Evolutionary conservation across 2,888 invertebrate species (phyloP), one percentile per base, ranked within the genome.

Genomic region (Acanthopleura granulata): DNA sequence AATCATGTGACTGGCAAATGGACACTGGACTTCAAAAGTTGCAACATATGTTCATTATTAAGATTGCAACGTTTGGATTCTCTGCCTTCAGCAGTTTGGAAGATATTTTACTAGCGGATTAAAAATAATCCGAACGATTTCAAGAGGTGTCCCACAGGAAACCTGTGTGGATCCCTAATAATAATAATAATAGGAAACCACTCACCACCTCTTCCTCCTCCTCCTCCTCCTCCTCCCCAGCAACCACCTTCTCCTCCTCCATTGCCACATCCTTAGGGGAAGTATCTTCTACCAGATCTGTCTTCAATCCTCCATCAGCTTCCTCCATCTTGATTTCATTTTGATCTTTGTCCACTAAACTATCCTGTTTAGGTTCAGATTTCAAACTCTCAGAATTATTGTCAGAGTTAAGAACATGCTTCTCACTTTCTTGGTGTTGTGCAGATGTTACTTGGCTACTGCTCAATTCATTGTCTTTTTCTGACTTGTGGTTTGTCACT

Each of bases 171-270:
- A n/a, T n/a, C n/a, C n/a, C n/a, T n/a, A n/a, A n/a, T n/a, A n/a
- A n/a, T n/a, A n/a, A n/a, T n/a, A n/a, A n/a, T n/a, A n/a, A n/a
- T n/a, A n/a, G n/a, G n/a, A n/a, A n/a, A n/a, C n/a, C n/a, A n/a
- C 40, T 74, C 69, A 15, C 27, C 50, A 62, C 40, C n/a, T 76
- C 75, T 72, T 78, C 76, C 69, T 80, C 77, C 71, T 81, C 79
- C 73, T 81, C 78, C 72, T 81, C 76, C 71, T 77, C 74, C 73
- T 71, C 71, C 75, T 80, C 70, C 57, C 74, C 76, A 40, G 62
- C 76, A 51, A 74, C 72, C 25, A 50, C 74, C 12, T 12, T 40
- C 50, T 76, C 72, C 49, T 76, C 73, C 51, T 74, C 75, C 27
- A 51, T 51, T 49, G 75, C 30, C 57, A 51, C 57, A 72, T 74